Evolutionary conservation across 2,797 vertebrate genomes (phyloP).

Genomic region (Loriculus beryllinus): DNA sequence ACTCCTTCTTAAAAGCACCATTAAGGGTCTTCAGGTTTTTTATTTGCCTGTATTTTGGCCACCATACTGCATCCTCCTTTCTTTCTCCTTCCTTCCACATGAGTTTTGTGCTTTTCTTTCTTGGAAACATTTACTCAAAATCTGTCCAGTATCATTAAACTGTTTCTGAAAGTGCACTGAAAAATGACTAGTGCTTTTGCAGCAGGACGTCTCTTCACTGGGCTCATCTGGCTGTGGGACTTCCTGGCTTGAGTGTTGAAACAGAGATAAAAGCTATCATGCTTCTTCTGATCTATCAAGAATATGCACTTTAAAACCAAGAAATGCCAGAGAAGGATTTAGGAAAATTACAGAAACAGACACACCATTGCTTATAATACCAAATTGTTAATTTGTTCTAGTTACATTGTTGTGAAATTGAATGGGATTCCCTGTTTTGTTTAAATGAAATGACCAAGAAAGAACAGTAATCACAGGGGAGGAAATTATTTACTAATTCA

Average conservation of each 20-base stretch:
- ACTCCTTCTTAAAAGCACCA: not conserved
- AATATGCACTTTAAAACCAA: fast-evolving
- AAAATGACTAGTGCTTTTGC: not conserved
- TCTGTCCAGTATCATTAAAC: too few species aligned
- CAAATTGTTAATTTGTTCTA: not conserved
- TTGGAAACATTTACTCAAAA: not conserved
- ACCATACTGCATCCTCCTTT: not conserved
- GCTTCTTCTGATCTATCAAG: not conserved
- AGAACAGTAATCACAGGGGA: not conserved
- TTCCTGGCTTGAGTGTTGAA: not conserved
- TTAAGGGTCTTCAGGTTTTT: not conserved
- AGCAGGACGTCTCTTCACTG: not conserved
- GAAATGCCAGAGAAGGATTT: not conserved
- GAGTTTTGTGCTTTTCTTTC: not conserved
- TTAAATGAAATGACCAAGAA: not conserved
- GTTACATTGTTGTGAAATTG: not conserved
- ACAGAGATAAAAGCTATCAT: not conserved
- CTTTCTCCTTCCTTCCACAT: not conserved
- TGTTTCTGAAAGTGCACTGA: not conserved
- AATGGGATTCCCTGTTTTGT: not conserved
- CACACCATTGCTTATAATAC: not conserved
- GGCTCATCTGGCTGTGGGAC: not conserved
- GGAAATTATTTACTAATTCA: not conserved
- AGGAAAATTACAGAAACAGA: not conserved
- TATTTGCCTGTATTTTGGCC: not conserved